A percentile compares a stretch with the other conserved stretches of the same genome.
Conservation (phyloP, 2,888 invertebrate species). For the Ophion slaviceki region DNA sequence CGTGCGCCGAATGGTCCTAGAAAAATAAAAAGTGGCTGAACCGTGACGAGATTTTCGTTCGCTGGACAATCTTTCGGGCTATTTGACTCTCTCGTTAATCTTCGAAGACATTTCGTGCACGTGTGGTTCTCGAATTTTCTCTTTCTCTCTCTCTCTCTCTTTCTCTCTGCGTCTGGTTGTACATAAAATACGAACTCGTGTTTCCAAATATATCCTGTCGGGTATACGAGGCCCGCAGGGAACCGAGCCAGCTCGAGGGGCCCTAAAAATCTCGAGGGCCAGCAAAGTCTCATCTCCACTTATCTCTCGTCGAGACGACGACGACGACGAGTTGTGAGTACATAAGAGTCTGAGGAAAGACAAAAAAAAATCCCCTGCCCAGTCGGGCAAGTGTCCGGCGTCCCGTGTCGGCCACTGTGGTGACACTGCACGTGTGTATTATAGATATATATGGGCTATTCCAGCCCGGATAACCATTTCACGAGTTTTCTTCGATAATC, state of each 20-base stretch:
- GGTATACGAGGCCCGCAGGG: constrained; percentile 20
- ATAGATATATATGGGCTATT: constrained; percentile 5
- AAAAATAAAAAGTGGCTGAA: constrained; percentile 59
- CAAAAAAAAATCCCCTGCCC: constrained; percentile 56
- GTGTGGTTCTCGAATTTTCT: constrained; percentile 44
- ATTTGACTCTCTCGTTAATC: constrained; percentile 58
- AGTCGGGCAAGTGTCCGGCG: constrained; percentile 71
- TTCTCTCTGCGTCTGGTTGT: neutral
- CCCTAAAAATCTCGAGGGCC: constrained; percentile 63
- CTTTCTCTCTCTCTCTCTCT: constrained; percentile 14
- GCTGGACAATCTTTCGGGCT: constrained; percentile 43
- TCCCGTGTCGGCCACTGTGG: constrained; percentile 65
- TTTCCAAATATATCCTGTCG: constrained; percentile 67
- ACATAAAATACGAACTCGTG: constrained; percentile 41
- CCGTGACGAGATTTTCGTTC: constrained; percentile 47
- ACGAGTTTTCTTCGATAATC: neutral
- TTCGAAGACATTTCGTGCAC: constrained; percentile 53
- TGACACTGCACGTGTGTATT: constrained; percentile 49
- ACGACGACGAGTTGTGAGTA: constrained; percentile 33
- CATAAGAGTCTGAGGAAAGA: constrained; percentile 21
- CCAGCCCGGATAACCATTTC: neutral
- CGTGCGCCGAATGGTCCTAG: constrained; percentile 22
- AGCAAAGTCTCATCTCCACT: constrained; percentile 66
- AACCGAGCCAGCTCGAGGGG: constrained; percentile 30
- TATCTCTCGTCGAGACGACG: constrained; percentile 61